phyloP scores from a whole-genome alignment of 2,113 vertebrate genomes.

The Neolamprologus ventralis region DNA sequence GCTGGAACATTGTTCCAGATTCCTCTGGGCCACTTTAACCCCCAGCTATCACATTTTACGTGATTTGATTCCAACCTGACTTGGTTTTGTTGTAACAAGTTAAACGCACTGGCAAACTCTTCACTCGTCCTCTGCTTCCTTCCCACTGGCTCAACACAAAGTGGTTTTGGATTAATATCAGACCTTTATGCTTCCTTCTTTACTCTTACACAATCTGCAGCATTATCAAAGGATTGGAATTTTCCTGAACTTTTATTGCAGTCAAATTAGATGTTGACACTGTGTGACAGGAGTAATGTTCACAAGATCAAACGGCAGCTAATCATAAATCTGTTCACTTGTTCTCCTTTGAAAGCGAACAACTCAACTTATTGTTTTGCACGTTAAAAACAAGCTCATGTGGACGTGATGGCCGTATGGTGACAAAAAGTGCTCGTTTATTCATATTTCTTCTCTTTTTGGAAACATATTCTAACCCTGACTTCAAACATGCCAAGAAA shows the following conservation, averaged over 20 bases:
- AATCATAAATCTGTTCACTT: not conserved
- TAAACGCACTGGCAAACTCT: not conserved
- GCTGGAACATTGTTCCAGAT: rapidly evolving
- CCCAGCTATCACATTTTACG: not conserved
- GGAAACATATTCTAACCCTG: not conserved
- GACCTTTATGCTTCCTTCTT: not conserved
- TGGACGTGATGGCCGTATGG: too few species aligned
- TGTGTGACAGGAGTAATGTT: not conserved
- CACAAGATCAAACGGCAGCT: not conserved
- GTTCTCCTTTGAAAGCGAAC: not conserved
- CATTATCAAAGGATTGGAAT: not conserved
- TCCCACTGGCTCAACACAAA: not conserved
- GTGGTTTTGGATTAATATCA: not conserved
- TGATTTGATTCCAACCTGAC: not conserved
- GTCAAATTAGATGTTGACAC: not conserved
- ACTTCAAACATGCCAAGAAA: not conserved
- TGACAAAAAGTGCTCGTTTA: not conserved
- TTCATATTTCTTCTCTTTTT: not conserved
- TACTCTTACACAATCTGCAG: not conserved
- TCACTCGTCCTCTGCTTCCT: not conserved
- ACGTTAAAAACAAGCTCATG: not conserved
- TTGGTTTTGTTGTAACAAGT: not conserved
- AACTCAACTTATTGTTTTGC: not conserved
- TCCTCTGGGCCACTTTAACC: not conserved
- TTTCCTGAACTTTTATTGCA: not conserved